Percentiles rank a stretch among this genome's conserved stretches.
phyloP scores from a whole-genome alignment of 2,888 invertebrate genomes.

The Stratiomys singularior region DNA sequence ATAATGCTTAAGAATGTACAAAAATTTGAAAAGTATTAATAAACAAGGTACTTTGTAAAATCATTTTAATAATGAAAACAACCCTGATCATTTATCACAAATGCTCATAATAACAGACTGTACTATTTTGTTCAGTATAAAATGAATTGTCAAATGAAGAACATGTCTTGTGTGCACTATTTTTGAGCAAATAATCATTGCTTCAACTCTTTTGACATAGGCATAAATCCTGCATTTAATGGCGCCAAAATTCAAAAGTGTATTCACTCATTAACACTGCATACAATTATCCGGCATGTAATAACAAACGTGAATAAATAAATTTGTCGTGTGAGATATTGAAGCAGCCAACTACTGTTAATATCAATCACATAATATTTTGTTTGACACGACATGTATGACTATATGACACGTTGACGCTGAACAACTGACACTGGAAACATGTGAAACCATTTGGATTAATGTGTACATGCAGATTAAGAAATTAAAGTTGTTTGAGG shows the following conservation, averaged over 20 bases:
- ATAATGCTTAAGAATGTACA: too few species aligned
- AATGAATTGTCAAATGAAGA: neutral
- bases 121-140: too few species aligned
- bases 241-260: neutral
- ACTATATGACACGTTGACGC: constrained; percentile 30
- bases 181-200: neutral
- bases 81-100: too few species aligned
- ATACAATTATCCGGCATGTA: neutral
- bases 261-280: neutral
- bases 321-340: neutral
- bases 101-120: too few species aligned
- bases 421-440: constrained; percentile 21
- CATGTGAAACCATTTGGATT: neutral
- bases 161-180: neutral
- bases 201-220: too few species aligned
- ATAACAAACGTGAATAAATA: neutral
- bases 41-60: too few species aligned
- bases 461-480: constrained; percentile 14
- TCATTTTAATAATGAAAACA: too few species aligned
- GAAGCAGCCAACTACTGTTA: neutral
- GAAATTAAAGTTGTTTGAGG: neutral
- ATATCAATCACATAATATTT: constrained; percentile 12
- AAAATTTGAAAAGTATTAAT: too few species aligned
- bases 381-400: constrained; percentile 28
- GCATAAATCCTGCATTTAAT: too few species aligned